Conservation (phyloP, 2,888 invertebrate genomes). For the Steinernema carpocapsae region DNA sequence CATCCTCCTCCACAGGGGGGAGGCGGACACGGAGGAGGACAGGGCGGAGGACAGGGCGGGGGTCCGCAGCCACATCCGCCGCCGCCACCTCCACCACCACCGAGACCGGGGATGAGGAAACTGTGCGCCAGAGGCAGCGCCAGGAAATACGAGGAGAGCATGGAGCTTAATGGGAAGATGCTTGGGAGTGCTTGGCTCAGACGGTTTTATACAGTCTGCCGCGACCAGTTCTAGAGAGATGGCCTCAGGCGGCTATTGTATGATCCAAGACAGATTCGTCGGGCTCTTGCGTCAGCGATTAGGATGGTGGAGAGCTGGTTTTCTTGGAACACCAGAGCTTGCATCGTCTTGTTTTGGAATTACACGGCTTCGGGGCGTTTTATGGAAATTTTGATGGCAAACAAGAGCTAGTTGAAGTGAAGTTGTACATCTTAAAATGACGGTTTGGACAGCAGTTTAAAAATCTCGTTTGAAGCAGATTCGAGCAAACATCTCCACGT, state of each 20-base stretch:
- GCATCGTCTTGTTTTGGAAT: too few species aligned
- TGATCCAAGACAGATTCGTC: background rate
- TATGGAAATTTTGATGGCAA: too few species aligned
- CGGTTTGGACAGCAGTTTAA: too few species aligned
- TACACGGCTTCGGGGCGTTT: too few species aligned
- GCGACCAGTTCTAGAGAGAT: background rate
- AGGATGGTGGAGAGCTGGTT: background rate
- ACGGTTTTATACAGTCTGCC: constrained; percentile 7
- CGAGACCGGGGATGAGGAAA: constrained; percentile 3
- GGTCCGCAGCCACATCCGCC: constrained; percentile 6
- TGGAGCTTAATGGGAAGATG: background rate
- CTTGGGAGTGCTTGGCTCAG: background rate
- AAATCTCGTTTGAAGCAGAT: too few species aligned
- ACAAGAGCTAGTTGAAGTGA: too few species aligned
- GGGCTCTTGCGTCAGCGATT: constrained; percentile 12
- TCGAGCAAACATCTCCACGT: too few species aligned
- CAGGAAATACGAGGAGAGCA: background rate
- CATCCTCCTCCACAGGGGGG: constrained; percentile 10
- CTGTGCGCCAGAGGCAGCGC: constrained; percentile 4
- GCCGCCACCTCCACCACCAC: constrained; percentile 5
- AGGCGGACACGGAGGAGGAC: background rate
- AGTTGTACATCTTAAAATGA: too few species aligned
- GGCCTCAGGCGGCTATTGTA: constrained; percentile 27
- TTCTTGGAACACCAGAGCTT: too few species aligned
- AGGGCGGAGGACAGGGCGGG: background rate